Evolutionary conservation across 2,888 invertebrate species (phyloP).

Genomic region (Scaptomyza flava): DNA sequence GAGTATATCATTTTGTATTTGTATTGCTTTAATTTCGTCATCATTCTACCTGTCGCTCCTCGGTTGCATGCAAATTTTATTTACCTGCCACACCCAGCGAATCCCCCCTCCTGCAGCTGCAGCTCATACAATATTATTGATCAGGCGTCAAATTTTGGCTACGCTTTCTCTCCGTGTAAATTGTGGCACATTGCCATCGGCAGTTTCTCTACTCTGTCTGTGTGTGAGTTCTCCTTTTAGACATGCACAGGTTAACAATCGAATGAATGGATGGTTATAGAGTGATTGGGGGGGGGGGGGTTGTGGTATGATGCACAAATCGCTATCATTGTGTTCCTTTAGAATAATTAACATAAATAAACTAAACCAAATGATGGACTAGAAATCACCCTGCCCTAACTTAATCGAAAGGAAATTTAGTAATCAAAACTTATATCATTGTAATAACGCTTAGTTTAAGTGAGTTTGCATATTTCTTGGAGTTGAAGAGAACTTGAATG

Average conservation of each 20-base stretch:
- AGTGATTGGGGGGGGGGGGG: neutral
- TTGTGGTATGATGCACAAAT: constrained; percentile 12
- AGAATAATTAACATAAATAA: constrained; percentile 57
- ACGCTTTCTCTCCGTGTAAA: constrained; percentile 41
- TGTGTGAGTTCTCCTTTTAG: constrained; percentile 3
- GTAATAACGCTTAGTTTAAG: constrained; percentile 28
- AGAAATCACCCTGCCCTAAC: neutral
- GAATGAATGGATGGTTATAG: neutral
- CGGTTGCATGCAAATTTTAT: constrained; percentile 66
- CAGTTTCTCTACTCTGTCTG: constrained; percentile 14
- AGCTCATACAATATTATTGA: constrained; percentile 71
- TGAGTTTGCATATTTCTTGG: constrained; percentile 71
- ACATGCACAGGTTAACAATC: constrained; percentile 41
- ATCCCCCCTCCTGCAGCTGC: constrained; percentile 29
- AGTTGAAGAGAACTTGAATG: constrained; percentile 9
- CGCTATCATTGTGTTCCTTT: constrained; percentile 38
- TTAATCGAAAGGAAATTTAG: no score
- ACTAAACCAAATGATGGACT: neutral
- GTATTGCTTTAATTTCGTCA: constrained; percentile 77
- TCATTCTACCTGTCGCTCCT: constrained; percentile 57
- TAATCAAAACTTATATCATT: neutral
- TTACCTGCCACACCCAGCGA: constrained; percentile 1
- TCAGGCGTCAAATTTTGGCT: constrained; percentile 71
- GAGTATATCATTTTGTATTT: constrained; percentile 43
- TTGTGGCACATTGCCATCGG: constrained; percentile 65